These are phyloP conservation scores for Malacoctenus gilli DNA, from an alignment of 2,797 vertebrate species.

Conservation along the genomic window DNA sequence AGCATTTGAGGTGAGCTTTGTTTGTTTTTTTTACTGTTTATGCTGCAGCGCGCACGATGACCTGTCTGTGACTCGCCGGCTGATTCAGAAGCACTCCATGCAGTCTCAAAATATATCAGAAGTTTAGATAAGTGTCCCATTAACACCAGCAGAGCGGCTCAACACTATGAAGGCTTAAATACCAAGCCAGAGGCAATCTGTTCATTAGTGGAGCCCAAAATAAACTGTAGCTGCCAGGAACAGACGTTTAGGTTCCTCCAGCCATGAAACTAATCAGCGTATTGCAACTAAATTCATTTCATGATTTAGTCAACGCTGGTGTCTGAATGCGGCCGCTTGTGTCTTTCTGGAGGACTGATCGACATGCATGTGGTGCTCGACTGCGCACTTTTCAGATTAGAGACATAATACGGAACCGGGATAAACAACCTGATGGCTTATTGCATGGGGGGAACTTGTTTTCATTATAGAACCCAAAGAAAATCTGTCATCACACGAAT, in stretches of 20 bases:
- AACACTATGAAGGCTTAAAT: conserved; percentile 63
- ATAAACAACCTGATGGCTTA: conserved; percentile 50
- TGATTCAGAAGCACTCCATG: conserved; percentile 35
- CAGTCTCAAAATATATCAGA: conserved; percentile 56
- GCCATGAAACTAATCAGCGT: conserved; percentile 61
- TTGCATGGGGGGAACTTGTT: conserved; percentile 23
- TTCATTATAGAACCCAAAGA: conserved; percentile 30
- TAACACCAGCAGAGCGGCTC: conserved; percentile 59
- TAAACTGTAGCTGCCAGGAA: conserved; percentile 69
- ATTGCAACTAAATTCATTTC: conserved; percentile 53
- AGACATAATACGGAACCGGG: conserved; percentile 22
- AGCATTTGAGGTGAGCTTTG: conserved; percentile 11
- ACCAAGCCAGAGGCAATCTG: conserved; percentile 67
- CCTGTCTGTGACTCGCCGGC: conserved; percentile 48
- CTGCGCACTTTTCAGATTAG: conserved; percentile 32
- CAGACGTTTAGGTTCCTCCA: conserved; percentile 65
- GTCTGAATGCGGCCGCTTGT: conserved; percentile 13
- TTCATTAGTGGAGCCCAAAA: conserved; percentile 67
- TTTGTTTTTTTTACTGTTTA: conserved; percentile 17
- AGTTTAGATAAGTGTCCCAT: conserved; percentile 62
- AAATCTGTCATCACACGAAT: conserved; percentile 38
- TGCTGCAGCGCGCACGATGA: conserved; percentile 25
- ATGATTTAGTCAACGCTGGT: conserved; percentile 32
- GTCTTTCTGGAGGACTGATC: conserved; percentile 1
- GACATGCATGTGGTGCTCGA: conserved; percentile 34